A percentile compares a stretch with the other conserved stretches of the same genome.
Evolutionary conservation across 2,113 vertebrate genomes (phyloP).

Genomic region (Ardeotis arabs): DNA sequence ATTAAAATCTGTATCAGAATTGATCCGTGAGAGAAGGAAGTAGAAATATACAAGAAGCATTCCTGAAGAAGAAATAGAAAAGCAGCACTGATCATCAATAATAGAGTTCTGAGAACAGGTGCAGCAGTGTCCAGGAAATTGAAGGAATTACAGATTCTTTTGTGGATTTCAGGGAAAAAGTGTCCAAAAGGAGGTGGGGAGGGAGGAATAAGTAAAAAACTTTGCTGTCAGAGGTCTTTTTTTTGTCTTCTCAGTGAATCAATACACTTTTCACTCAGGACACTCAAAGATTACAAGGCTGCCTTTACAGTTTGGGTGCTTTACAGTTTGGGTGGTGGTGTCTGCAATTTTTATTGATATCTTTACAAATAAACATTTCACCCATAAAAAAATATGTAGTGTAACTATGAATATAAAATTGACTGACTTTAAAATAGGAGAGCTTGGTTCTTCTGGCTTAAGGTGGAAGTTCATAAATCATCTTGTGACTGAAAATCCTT

Average conservation of each 20-base stretch:
- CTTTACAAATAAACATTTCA: neutral
- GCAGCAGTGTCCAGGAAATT: neutral
- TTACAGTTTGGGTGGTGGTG: neutral
- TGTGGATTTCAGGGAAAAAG: neutral
- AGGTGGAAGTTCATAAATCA: neutral
- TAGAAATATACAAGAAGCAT: neutral
- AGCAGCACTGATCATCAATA: neutral
- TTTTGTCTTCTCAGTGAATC: neutral
- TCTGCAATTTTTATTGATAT: neutral
- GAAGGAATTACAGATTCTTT: neutral
- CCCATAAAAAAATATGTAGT: neutral
- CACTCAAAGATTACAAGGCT: neutral
- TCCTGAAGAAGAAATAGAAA: neutral
- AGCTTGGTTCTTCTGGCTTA: neutral
- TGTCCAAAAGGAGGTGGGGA: neutral
- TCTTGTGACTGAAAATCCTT: slow-evolving; percentile 26
- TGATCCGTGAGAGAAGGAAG: neutral
- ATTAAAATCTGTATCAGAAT: neutral
- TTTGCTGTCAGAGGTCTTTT: neutral
- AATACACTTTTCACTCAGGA: neutral
- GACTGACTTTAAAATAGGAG: neutral
- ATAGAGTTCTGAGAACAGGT: neutral
- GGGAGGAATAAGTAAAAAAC: neutral
- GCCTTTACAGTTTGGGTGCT: neutral
- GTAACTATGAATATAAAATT: neutral